Evolutionary conservation across 2,113 vertebrate species (phyloP).

Genomic region (Cisticola juncidis): DNA sequence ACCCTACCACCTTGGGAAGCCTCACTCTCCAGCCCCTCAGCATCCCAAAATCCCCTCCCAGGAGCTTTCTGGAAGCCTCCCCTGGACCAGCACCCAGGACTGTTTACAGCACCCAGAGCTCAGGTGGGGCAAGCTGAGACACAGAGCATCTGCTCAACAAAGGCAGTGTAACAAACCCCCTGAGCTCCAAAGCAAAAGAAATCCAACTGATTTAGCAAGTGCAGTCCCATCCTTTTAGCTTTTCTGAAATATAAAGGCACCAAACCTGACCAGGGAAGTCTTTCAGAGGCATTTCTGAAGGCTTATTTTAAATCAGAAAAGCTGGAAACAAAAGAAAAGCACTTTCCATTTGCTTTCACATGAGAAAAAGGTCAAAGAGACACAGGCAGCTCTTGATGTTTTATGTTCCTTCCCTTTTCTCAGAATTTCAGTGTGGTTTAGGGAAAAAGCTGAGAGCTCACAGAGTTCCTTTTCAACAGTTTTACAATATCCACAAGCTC

Average conservation of each 20-base stretch:
- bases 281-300: background rate
- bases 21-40: background rate
- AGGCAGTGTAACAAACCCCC: background rate
- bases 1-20: background rate
- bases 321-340: background rate
- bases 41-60: background rate
- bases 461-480: background rate
- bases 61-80: background rate
- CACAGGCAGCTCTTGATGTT: background rate
- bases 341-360: background rate
- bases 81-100: background rate
- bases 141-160: background rate
- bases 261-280: background rate
- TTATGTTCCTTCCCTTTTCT: background rate
- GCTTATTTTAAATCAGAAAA: background rate
- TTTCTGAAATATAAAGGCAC: background rate
- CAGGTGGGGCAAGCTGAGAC: background rate
- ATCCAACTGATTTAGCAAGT: background rate
- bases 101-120: background rate
- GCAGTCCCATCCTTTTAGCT: background rate
- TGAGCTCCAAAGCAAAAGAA: background rate
- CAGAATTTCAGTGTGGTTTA: background rate
- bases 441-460: background rate
- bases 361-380: background rate
- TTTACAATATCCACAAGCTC: background rate